Percentiles rank a stretch among this genome's conserved stretches.
Evolutionary conservation across 1,140 invertebrate species (phyloP).

Genomic region (Parapsyche elsis): DNA sequence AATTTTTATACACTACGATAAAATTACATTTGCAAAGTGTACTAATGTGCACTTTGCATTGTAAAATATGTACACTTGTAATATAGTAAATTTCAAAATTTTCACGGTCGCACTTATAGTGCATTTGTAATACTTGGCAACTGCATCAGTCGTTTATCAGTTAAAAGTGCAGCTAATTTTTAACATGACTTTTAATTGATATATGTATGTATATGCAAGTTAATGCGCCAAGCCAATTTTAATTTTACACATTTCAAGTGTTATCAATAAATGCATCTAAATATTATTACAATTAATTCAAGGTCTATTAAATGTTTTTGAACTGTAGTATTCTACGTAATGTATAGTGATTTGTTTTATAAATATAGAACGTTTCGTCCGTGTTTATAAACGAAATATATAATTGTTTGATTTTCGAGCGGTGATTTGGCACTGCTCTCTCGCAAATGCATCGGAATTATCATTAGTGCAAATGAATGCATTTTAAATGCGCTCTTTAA

Average conservation of each 20-base stretch:
- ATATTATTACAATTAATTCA: no score
- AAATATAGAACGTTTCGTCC: not conserved
- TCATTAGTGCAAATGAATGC: not conserved
- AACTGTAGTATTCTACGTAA: no score
- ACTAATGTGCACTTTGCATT: not conserved
- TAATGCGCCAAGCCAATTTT: no score
- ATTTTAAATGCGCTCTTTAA: conserved; percentile 11
- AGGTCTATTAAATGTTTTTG: no score
- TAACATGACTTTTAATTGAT: conserved; percentile 27
- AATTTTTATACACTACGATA: no score
- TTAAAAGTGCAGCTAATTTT: conserved; percentile 30
- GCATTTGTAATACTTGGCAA: not conserved
- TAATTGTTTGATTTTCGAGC: conserved; percentile 21
- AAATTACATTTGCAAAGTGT: no score
- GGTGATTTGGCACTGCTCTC: conserved; percentile 1
- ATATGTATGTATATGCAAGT: no score
- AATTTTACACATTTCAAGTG: no score
- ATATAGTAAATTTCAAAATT: not conserved
- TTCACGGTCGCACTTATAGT: not conserved
- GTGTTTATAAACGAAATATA: not conserved
- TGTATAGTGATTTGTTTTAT: no score
- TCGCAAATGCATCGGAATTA: not conserved
- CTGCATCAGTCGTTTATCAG: not conserved
- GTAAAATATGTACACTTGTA: conserved; percentile 7
- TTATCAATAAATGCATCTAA: no score